A percentile compares a stretch with the other conserved stretches of the same genome.
Evolutionary conservation across 1,140 invertebrate genomes (phyloP).

Genomic region (Phymastichus coffea): DNA sequence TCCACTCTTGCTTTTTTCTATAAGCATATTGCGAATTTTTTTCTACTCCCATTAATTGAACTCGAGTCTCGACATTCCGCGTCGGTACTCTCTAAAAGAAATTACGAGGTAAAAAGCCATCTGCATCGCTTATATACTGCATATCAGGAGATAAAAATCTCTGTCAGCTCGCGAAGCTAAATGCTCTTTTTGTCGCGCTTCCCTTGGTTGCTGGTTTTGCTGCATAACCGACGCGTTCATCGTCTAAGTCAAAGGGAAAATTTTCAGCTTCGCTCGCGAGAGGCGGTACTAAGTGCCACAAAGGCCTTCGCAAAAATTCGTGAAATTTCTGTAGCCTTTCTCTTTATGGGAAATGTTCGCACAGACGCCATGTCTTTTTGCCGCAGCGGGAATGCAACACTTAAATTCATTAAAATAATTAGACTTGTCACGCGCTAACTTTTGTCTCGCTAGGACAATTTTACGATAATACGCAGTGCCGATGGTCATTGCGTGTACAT

Average conservation of each 20-base stretch:
- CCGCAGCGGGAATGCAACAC: too few species aligned
- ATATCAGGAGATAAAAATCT: conserved; percentile 25
- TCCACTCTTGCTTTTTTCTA: conserved; percentile 24
- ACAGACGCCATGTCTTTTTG: too few species aligned
- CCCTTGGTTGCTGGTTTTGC: conserved; percentile 5
- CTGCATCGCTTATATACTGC: conserved; percentile 16
- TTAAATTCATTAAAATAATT: too few species aligned
- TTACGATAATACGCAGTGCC: too few species aligned
- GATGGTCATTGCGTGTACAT: too few species aligned
- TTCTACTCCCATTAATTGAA: conserved; percentile 28
- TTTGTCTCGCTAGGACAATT: too few species aligned
- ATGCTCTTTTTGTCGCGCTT: conserved; percentile 16
- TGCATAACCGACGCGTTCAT: not conserved
- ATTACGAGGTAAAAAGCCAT: conserved; percentile 26
- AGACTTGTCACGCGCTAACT: too few species aligned
- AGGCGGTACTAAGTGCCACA: not conserved
- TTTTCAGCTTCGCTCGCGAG: conserved; percentile 2
- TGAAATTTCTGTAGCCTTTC: too few species aligned
- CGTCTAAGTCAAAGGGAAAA: conserved; percentile 14
- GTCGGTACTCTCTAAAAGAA: conserved; percentile 26
- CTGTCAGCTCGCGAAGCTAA: conserved; percentile 12
- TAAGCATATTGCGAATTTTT: conserved; percentile 6
- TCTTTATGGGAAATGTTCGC: too few species aligned
- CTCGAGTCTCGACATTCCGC: conserved; percentile 9
- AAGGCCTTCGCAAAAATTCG: not conserved